Evolutionary conservation across 2,113 vertebrate genomes (phyloP), one percentile per base, ranked within the genome.

Genomic region (Lamprotornis superbus): DNA sequence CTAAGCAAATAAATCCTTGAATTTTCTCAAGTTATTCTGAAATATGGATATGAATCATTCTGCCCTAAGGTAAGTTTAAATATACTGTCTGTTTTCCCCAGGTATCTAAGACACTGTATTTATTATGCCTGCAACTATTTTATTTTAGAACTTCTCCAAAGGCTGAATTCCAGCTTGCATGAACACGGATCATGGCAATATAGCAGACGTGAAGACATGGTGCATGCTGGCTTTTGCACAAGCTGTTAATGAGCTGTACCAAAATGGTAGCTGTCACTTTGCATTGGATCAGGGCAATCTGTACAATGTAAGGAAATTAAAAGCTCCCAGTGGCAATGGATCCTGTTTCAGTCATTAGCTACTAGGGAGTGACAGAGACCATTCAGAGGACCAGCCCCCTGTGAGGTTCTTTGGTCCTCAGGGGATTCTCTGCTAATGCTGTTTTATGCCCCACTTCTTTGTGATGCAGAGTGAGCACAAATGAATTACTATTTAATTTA

Each of bases 301-400:
- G 95, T 97, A 97, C 97, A 97, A 97, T 97, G 97, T 97, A 97
- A 97, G 96, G 98, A 98, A 98, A 98, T 98, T 98, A 98, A 98
- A 98, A 98, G 98, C 97, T 98, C 98, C 98, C 95, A 68, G 95
- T 98, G 97, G 98, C 97, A 84, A 96, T 95, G 96, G 98, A 98
- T 97, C 96, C 98, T 89, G 96, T 98, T 98, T 98, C 97, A 98
- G 98, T 98, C 97, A 98, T 97, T 98, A 98, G 97, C 95, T 97
- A 88, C 82, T 37, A 95, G 96, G 95, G 93, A 98, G 95, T 95
- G 95, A 96, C 82, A 92, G 96, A 94, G 75, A 96, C 96, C 98
- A 98, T 98, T 98, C 97, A 98, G 97, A 98, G 95, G 94, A 97
- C 97, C 97, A 97, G 95, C 91, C 89, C 95, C 95, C 97, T 92